Conservation (phyloP, 2,113 vertebrate genomes). For the Petaurus breviceps region DNA sequence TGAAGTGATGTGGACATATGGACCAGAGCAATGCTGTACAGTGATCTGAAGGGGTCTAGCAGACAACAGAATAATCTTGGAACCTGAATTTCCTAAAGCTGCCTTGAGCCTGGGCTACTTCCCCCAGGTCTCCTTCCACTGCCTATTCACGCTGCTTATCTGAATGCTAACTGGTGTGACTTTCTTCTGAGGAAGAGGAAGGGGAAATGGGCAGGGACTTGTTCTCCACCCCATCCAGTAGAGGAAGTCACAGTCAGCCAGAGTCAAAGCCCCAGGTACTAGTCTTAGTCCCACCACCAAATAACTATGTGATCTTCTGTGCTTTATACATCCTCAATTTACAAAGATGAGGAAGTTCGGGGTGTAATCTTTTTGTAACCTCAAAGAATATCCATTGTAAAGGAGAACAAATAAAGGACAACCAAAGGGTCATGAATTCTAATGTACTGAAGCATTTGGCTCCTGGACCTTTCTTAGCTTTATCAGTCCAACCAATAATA, state of each 20-base stretch:
- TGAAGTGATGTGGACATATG: background rate
- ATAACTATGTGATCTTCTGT: background rate
- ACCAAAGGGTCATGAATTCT: conserved; percentile 76
- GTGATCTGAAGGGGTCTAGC: background rate
- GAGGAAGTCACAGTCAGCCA: background rate
- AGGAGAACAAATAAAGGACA: conserved; percentile 74
- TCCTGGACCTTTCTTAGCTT: conserved; percentile 79
- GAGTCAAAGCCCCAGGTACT: background rate
- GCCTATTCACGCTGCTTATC: background rate
- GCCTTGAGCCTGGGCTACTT: background rate
- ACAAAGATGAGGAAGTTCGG: conserved; percentile 46
- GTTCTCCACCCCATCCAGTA: background rate
- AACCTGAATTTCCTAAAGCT: background rate
- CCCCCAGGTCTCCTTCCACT: background rate
- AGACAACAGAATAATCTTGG: background rate
- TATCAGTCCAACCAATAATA: conserved; percentile 79
- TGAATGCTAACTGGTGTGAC: background rate
- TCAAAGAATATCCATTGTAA: conserved; percentile 67
- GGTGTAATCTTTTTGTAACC: conserved; percentile 62
- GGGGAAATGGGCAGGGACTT: background rate
- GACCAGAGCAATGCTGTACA: background rate
- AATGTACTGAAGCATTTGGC: conserved; percentile 81
- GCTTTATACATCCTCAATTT: conserved; percentile 40
- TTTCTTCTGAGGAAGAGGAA: background rate
- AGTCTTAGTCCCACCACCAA: background rate